Base-by-base conservation (phyloP, 2,888 invertebrate species). In the Taphrorychus bicolor region DNA sequence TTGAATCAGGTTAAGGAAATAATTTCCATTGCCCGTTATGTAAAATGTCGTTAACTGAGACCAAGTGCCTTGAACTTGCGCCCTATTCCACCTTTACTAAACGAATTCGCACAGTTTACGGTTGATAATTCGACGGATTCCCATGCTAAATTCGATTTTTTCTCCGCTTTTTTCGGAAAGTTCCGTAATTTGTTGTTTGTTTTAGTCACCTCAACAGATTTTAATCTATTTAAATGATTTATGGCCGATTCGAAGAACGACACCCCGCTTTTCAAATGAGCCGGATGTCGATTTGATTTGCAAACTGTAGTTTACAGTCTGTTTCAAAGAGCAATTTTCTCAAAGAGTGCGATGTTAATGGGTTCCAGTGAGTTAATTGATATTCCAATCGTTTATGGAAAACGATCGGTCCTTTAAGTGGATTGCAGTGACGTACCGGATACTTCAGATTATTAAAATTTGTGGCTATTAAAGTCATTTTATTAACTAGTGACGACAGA, bases 11-110 rank as follows among this genome's bases (percentile, higher is more conserved):
- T 59, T 40, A 48, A 59, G 51, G 23, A 53, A 57, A 57, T 42
- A 59, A 56, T 66, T 49, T 56, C 18, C 41, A 18, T 32, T 32
- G 41, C 18, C 66, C 66, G 66, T 66, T 66, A 66, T 48, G 49
- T 53, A 60, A 60, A 60, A 66, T 51, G 66, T 66, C 66, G 60
- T 66, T 60, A 66, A 49, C 56, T 49, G 51, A 48, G 56, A 60
- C 54, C 57, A 59, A n/a, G 40, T 66, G 48, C 66, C 66, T 56
- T 60, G 56, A 66, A 66, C 66, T 54, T 60, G 66, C n/a, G n/a
- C 41, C 49, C 56, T 45, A 59, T 65, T 32, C 48, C 48, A 54
- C 48, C 19, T 65, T 54, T 59, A 23, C 54, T 42, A 54, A 53
- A 49, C 48, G 42, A 65, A 59, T 59, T 65, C 65, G 65, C 65